Conservation (phyloP, 2,888 invertebrate species). For the Lamproptera curius region DNA sequence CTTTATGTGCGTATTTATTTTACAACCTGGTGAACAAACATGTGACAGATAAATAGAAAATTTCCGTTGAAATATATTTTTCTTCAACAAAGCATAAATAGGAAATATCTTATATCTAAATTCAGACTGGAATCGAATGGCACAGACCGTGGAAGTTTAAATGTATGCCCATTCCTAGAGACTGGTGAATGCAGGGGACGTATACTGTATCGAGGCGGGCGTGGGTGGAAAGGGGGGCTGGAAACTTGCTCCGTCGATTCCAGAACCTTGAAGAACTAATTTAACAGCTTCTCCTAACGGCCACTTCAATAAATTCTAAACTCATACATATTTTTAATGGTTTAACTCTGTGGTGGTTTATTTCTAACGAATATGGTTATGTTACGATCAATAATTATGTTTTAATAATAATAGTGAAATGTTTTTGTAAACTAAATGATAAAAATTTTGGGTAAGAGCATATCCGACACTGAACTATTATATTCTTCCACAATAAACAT, state of each 20-base stretch:
- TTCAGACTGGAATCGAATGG: conserved; percentile 9
- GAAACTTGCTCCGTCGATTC: conserved; percentile 68
- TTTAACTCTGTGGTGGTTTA: conserved; percentile 26
- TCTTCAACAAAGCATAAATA: too few relatives aligned
- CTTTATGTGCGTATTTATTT: too few relatives aligned
- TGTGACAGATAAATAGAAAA: too few relatives aligned
- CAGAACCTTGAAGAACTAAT: conserved; percentile 73
- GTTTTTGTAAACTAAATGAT: too few relatives aligned
- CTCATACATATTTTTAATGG: conserved; percentile 37
- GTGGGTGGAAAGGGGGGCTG: conserved; percentile 33
- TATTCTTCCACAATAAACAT: too few relatives aligned
- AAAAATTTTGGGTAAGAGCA: too few relatives aligned
- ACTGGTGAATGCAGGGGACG: conserved; percentile 42
- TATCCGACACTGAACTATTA: too few relatives aligned
- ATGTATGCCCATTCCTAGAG: conserved; percentile 65
- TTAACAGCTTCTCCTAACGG: conserved; percentile 70
- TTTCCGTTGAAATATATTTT: too few relatives aligned
- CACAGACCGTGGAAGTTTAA: conserved; percentile 66
- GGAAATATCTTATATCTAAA: too few relatives aligned
- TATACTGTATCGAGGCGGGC: conserved; percentile 22
- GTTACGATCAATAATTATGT: neutral
- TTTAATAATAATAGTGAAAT: too few relatives aligned
- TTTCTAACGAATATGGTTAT: conserved; percentile 4
- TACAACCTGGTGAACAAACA: too few relatives aligned
- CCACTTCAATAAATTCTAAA: conserved; percentile 68